Base-by-base conservation (phyloP, 37 sponge, comb jelly and placozoan species). In the Theonella swinhoei region DNA sequence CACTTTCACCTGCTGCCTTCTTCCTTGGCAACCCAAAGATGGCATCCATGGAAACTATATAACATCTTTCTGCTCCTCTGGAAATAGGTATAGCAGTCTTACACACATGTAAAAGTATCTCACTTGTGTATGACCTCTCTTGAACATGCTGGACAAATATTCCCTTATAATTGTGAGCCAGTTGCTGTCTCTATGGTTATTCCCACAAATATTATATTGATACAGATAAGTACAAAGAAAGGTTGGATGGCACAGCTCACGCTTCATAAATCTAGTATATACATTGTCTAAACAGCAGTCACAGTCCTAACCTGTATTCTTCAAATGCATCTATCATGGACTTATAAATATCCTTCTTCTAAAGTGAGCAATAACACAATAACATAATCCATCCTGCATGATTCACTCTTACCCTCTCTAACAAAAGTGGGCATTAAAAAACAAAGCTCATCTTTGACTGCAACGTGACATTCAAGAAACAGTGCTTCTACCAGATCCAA, bases 131-230 rank as follows among this genome's bases (percentile, higher is more conserved):
- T n/a, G n/a, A 7, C 8, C 14, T 62, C 79, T 32, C 63, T 80
- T 9, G 80, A 70, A 39, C 80, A 80, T 7, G 80, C 80, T 22
- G 80, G 80, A 38, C 80, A 80, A 23, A 80, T 39, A 42, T 80
- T 80, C 4, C 80, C 80, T 36, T 80, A 70, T 39, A n/a, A 23
- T 20, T 80, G 80, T 80, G 71, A 70, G 32, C 38, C 35, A 35
- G 7, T 33, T 30, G 80, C 47, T 25, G 24, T 65, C 9, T 23
- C 68, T n/a, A 23, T 80, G 34, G 80, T 80, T 23, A 30, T 68
- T 38, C 70, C 70, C n/a, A 41, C n/a, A n/a, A n/a, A n/a, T n/a
- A n/a, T n/a, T n/a, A n/a, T n/a, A n/a, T n/a, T n/a, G n/a, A n/a
- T n/a, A n/a, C n/a, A n/a, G n/a, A n/a, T n/a, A n/a, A n/a, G n/a